Conservation (phyloP, 2,113 vertebrate species). For the Romanogobio albipinnatus region DNA sequence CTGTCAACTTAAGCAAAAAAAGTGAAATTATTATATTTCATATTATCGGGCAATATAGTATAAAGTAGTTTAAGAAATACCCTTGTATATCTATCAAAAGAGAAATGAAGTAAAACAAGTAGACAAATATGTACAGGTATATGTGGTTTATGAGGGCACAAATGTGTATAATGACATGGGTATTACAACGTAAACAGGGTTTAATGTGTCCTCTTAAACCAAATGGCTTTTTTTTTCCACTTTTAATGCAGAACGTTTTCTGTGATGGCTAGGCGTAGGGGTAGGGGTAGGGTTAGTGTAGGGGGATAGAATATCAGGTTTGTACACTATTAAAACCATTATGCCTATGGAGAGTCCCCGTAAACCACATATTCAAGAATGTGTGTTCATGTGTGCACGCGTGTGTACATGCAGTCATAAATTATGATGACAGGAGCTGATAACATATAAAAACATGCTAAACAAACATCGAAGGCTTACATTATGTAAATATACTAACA, state of each 20-base stretch:
- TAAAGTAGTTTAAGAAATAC: neutral
- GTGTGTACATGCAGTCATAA: neutral
- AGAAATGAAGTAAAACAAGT: neutral
- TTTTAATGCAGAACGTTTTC: no score
- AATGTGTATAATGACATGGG: no score
- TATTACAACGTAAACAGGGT: no score
- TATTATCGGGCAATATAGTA: neutral
- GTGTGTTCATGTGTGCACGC: neutral
- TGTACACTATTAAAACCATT: no score
- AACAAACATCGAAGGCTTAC: neutral
- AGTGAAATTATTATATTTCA: neutral
- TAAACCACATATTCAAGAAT: no score
- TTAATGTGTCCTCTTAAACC: no score
- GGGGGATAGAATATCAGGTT: no score
- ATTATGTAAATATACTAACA: conserved; percentile 14
- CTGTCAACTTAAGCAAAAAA: neutral
- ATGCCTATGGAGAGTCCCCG: no score
- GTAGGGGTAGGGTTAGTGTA: no score
- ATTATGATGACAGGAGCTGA: conserved; percentile 9
- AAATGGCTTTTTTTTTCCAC: no score
- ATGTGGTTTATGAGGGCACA: no score
- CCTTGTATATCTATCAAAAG: neutral
- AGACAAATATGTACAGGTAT: neutral
- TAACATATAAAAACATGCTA: neutral
- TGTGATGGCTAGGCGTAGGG: no score